A percentile compares a stretch with the other conserved stretches of the same genome.
phyloP scores from a whole-genome alignment of 2,113 vertebrate species.

The Climacteris rufus region DNA sequence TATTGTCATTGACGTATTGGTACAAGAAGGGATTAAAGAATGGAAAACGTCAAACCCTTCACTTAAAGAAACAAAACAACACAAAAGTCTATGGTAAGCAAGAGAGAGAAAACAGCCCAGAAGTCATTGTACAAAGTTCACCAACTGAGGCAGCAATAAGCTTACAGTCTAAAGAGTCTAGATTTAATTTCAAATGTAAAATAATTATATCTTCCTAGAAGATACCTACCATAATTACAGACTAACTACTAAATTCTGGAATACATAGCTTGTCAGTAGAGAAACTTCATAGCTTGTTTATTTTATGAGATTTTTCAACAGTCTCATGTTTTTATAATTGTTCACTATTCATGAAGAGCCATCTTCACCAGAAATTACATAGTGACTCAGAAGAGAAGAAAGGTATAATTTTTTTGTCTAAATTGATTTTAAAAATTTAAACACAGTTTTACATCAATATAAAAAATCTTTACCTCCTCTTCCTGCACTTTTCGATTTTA shows the following conservation, averaged over 20 bases:
- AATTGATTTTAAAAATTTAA: not conserved
- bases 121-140: not conserved
- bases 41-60: not conserved
- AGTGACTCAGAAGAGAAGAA: not conserved
- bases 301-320: not conserved
- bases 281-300: not conserved
- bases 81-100: not conserved
- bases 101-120: not conserved
- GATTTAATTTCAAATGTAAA: not conserved
- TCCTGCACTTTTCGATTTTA: not conserved
- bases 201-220: not conserved
- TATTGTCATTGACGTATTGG: not conserved
- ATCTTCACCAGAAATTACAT: not conserved
- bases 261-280: not conserved
- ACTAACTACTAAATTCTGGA: not conserved
- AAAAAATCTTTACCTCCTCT: not conserved
- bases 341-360: not conserved
- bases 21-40: not conserved
- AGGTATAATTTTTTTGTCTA: not conserved
- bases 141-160: not conserved
- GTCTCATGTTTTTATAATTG: not conserved
- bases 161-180: not conserved
- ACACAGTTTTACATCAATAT: fast-evolving
- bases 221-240: too few relatives aligned
- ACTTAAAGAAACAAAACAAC: not conserved